Evolutionary conservation across 2,888 invertebrate genomes (phyloP).

Genomic region (Apeira syringaria): DNA sequence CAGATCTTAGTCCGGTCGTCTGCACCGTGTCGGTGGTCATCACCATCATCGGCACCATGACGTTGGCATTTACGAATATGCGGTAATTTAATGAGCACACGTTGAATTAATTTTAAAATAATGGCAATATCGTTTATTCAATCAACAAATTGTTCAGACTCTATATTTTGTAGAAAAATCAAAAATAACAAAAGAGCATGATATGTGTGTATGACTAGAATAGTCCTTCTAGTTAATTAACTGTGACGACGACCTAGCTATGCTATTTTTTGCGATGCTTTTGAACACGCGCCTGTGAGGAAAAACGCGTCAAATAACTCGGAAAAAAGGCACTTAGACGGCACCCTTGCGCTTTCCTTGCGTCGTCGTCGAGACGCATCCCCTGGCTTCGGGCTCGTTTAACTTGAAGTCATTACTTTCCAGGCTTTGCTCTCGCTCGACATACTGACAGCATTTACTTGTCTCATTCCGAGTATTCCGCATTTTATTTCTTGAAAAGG

Average conservation of each 20-base stretch:
- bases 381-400: slow-evolving; percentile 59
- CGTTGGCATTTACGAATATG: too few relatives aligned
- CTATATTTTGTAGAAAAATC: too few relatives aligned
- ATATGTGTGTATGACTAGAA: too few relatives aligned
- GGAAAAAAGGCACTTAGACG: slow-evolving; percentile 71
- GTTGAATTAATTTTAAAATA: too few relatives aligned
- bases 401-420: slow-evolving; percentile 63
- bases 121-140: too few relatives aligned
- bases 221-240: too few relatives aligned
- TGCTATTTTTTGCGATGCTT: slow-evolving; percentile 50
- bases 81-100: too few relatives aligned
- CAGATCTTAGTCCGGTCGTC: too few relatives aligned
- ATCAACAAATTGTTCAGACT: too few relatives aligned
- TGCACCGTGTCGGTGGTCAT: too few relatives aligned
- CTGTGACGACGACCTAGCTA: slow-evolving; percentile 1
- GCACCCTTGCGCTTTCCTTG: slow-evolving; percentile 55
- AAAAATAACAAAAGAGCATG: too few relatives aligned
- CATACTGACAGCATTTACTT: slow-evolving; percentile 7
- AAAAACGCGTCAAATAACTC: slow-evolving; percentile 65
- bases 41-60: too few relatives aligned
- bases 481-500: not conserved
- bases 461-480: slow-evolving; percentile 4
- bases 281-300: slow-evolving; percentile 42
- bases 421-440: slow-evolving; percentile 52
- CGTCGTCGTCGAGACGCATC: slow-evolving; percentile 39